Base-by-base conservation (phyloP, 2,797 vertebrate genomes). In the Muscicapa striata region DNA sequence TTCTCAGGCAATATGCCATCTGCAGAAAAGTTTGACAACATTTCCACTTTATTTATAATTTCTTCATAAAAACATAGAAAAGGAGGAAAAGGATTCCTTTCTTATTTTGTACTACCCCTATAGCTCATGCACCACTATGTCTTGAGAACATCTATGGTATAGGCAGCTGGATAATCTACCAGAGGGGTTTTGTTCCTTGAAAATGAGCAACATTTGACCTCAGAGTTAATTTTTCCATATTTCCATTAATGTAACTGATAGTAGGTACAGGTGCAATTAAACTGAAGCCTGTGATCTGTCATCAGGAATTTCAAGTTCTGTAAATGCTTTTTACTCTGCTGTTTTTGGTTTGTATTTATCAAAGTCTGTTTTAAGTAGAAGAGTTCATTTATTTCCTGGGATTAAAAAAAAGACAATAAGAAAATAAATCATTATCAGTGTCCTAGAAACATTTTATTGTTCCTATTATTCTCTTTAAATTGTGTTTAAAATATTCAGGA, bases 291-390 rank as follows among this genome's bases (percentile, higher is more conserved):
- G 54, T n/a, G 59, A 87, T 88, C 38, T 76, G 49, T 83, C 45
- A 93, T 52, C 58, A 84, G 18, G n/a, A 32, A 62, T 84, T 73
- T 90, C 70, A 91, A 73, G 46, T 68, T 93, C 52, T 89, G 61
- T 46, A 93, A 96, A 91, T 75, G 63, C 15, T 29, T 95, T 92
- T 92, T 77, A 51, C 29, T 75, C 61, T 91, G 10, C 19, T 75
- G 29, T 15, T 87, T 75, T 76, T 64, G 52, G 46, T 43, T 87
- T 64, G 26, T 30, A 30, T 95, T 90, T 89, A 55, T 92, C 30
- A 55, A 70, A 87, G 54, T 36, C 54, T 51, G 45, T 38, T 78
- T 52, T 87, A 90, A 83, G 36, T 58, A 92, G n/a, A 40, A 73
- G 13, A 64, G 74, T 43, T 85, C 0, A 38, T 15, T 43, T 76